Conservation (phyloP, 2,888 invertebrate species). For the Pristionchus arcanus region DNA sequence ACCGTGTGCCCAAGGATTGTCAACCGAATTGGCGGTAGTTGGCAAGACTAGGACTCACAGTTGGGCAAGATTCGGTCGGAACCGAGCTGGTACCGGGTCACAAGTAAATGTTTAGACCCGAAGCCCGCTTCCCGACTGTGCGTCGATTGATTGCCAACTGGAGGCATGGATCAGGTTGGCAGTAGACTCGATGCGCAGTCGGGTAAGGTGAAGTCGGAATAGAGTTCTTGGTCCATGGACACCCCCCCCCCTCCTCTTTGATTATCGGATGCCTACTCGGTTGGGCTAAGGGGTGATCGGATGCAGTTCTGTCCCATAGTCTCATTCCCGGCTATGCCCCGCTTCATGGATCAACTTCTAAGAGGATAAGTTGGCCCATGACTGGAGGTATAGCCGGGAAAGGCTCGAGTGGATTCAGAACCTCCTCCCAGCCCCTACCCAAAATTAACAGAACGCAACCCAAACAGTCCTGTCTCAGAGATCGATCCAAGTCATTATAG, state of each 20-base stretch:
- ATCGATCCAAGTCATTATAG: not conserved
- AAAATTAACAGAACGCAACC: too few species aligned
- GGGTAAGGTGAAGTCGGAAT: not conserved
- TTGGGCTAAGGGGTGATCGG: too few species aligned
- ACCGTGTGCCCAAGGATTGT: not conserved
- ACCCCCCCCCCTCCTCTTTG: too few species aligned
- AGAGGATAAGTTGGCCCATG: not conserved
- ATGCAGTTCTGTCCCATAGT: not conserved
- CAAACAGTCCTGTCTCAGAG: not conserved
- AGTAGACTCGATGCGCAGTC: not conserved
- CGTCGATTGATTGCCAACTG: not conserved
- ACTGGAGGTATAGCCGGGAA: not conserved
- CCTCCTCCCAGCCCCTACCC: too few species aligned
- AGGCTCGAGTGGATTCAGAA: not conserved
- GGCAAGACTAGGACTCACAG: not conserved
- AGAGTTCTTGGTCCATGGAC: too few species aligned
- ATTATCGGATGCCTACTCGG: too few species aligned
- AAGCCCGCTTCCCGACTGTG: not conserved
- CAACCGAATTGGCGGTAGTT: not conserved
- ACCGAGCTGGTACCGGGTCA: not conserved
- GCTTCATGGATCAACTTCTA: not conserved
- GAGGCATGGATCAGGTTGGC: not conserved
- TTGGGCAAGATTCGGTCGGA: not conserved
- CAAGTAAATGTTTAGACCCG: not conserved
- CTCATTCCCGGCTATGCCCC: not conserved